phyloP scores from a whole-genome alignment of 1,140 invertebrate genomes.

The Daktulosphaira vitifoliae region DNA sequence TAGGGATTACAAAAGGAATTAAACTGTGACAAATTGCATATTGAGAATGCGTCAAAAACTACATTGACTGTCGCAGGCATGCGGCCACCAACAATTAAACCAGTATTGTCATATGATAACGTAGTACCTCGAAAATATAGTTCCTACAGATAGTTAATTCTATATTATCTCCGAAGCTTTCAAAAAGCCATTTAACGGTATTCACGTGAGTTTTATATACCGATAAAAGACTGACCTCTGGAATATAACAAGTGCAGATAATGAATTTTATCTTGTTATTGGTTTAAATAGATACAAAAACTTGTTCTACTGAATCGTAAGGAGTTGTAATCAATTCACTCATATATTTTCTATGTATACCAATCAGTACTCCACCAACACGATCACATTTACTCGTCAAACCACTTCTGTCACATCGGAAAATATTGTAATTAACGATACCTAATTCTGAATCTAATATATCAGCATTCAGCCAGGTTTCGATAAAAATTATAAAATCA shows the following conservation, averaged over 20 bases:
- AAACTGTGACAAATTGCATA: not conserved
- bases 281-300: not conserved
- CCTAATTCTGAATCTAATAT: not conserved
- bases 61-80: not conserved
- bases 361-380: not conserved
- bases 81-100: not conserved
- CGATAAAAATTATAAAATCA: not conserved
- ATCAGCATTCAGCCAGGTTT: not conserved
- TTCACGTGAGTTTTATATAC: not conserved
- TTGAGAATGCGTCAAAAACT: not conserved
- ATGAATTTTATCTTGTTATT: not conserved
- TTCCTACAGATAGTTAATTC: not conserved
- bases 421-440: not conserved
- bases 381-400: not conserved
- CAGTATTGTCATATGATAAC: not conserved
- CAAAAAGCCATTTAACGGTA: not conserved
- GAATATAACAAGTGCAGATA: not conserved
- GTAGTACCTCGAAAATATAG: not conserved
- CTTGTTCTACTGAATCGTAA: not conserved
- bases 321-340: not conserved
- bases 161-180: not conserved
- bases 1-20: not conserved
- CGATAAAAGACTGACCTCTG: not conserved
- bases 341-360: not conserved
- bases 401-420: not conserved